Conservation (phyloP, 2,888 invertebrate species). For the Electrophaes corylata region DNA sequence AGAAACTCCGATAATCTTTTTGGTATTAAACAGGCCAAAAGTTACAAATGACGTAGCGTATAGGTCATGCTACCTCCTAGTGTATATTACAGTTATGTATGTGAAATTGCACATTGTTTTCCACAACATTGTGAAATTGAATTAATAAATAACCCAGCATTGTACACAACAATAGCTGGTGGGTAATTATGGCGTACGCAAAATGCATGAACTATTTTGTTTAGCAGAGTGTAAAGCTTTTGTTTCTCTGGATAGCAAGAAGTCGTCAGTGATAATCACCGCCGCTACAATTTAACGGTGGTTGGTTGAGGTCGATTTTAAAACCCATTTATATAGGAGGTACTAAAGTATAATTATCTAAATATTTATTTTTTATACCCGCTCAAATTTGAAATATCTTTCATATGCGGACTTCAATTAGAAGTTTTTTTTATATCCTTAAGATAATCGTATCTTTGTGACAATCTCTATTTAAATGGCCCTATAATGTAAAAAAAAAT, state of each 20-base stretch:
- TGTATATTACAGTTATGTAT: constrained; percentile 8
- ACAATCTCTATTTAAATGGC: no score
- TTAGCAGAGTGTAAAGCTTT: constrained; percentile 74
- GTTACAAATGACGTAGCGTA: background rate
- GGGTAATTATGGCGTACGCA: constrained; percentile 66
- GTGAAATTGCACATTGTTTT: constrained; percentile 51
- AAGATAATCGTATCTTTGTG: no score
- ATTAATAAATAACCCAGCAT: constrained; percentile 59
- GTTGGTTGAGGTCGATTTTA: background rate
- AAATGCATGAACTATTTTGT: constrained; percentile 68
- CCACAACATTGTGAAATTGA: constrained; percentile 62
- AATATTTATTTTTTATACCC: no score
- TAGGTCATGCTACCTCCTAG: no score
- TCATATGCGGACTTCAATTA: no score
- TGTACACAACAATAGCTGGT: constrained; percentile 60
- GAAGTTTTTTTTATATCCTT: no score
- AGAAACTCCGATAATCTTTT: no score
- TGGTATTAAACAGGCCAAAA: no score
- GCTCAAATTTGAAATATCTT: no score
- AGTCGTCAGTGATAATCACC: constrained; percentile 37
- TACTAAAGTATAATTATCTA: no score
- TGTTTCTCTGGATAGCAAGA: constrained; percentile 46
- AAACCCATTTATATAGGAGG: background rate
- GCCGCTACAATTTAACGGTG: constrained; percentile 22
- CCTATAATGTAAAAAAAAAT: no score